A percentile compares a stretch with the other conserved stretches of the same genome.
These are phyloP conservation scores for Berghia stephanieae DNA, from an alignment of 1,140 invertebrate species.

Conservation along the genomic window DNA sequence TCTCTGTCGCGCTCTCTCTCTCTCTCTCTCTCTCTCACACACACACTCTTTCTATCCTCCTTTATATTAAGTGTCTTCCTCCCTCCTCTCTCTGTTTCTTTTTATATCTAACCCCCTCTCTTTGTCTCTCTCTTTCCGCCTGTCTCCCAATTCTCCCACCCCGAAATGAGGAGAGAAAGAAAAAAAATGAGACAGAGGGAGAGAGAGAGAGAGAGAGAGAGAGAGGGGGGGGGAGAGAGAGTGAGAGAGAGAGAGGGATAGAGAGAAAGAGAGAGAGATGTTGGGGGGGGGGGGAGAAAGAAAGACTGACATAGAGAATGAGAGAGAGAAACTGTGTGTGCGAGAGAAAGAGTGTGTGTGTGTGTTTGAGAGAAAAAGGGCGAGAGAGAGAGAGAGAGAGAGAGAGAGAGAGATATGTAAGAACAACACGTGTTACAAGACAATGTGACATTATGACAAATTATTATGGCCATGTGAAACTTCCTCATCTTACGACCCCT, in stretches of 20 bases:
- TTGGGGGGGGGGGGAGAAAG: not conserved
- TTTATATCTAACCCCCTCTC: too few relatives aligned
- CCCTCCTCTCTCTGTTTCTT: too few relatives aligned
- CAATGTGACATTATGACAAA: not conserved
- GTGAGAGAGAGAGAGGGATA: constrained; percentile 12
- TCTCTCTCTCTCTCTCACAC: too few relatives aligned
- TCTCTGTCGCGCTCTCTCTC: too few relatives aligned
- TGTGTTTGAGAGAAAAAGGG: not conserved
- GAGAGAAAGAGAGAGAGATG: not conserved
- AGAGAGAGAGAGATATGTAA: not conserved
- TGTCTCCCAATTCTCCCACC: too few relatives aligned
- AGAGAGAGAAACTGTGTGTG: not conserved
- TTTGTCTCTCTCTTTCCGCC: too few relatives aligned
- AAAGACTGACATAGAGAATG: not conserved
- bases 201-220: not conserved
- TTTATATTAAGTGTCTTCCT: too few relatives aligned
- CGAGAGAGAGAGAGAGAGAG: not conserved
- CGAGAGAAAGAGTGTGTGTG: not conserved
- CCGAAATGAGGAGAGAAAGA: not conserved
- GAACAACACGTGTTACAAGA: not conserved
- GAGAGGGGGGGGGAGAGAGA: not conserved
- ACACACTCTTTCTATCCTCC: too few relatives aligned
- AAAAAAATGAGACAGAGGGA: not conserved
- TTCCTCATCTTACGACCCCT: too few relatives aligned
- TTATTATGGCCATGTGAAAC: not conserved